Evolutionary conservation across 2,888 invertebrate species (phyloP).

Genomic region (Liodrosophila aerea): DNA sequence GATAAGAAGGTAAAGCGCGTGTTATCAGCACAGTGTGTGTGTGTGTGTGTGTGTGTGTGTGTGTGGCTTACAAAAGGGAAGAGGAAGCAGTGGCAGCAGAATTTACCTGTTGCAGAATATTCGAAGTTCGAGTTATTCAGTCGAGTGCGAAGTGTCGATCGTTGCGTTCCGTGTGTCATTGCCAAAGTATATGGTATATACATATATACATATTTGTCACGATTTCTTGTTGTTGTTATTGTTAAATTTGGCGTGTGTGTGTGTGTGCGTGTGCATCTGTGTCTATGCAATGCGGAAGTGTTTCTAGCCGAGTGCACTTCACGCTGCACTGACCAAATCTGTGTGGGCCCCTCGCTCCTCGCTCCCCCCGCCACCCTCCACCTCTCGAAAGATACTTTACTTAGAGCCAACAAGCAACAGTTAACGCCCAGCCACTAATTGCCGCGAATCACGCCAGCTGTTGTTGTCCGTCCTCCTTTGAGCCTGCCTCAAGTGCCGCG

Average conservation of each 20-base stretch:
- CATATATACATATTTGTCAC: too few species aligned
- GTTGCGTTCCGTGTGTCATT: too few species aligned
- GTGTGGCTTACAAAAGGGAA: background rate
- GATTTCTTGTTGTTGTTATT: background rate
- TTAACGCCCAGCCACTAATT: slow-evolving; percentile 75
- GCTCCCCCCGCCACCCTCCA: background rate
- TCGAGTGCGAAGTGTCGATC: too few species aligned
- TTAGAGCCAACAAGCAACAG: slow-evolving; percentile 58
- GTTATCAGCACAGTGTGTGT: too few species aligned
- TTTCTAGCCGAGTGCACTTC: slow-evolving; percentile 41
- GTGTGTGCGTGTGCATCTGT: slow-evolving; percentile 6
- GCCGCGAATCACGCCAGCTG: slow-evolving; percentile 41
- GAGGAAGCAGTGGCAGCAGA: too few species aligned
- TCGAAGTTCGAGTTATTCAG: too few species aligned
- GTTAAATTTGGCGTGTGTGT: background rate
- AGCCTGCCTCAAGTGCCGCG: slow-evolving; percentile 25
- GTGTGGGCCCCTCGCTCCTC: background rate
- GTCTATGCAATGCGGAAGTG: slow-evolving; percentile 42
- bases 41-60: background rate
- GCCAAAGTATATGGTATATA: too few species aligned
- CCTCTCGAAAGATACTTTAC: background rate
- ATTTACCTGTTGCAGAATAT: too few species aligned
- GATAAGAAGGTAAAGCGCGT: too few species aligned
- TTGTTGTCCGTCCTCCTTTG: too few species aligned
- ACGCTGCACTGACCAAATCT: slow-evolving; percentile 44